Evolutionary conservation across 2,797 vertebrate species (phyloP).

Genomic region (Acrossocheilus fasciatus): DNA sequence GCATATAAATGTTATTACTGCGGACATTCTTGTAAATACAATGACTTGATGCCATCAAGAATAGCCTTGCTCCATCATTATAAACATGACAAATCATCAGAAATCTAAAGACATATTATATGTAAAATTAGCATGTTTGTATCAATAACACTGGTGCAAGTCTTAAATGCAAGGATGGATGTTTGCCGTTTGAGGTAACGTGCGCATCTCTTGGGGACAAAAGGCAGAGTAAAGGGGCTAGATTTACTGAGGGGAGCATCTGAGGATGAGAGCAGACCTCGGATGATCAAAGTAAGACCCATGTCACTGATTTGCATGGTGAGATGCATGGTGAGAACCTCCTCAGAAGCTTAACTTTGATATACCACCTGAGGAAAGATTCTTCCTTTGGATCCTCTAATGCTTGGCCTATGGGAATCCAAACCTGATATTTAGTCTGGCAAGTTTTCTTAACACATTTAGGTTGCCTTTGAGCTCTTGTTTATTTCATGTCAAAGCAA

Average conservation of each 20-base stretch:
- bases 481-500: slow-evolving; percentile 35
- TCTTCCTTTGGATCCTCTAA: slow-evolving; percentile 27
- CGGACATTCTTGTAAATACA: background rate
- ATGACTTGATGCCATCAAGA: background rate
- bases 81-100: background rate
- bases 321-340: slow-evolving; percentile 34
- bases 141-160: background rate
- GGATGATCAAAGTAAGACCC: slow-evolving; percentile 46
- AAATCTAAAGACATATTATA: background rate
- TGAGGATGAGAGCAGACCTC: slow-evolving; percentile 24
- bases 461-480: slow-evolving; percentile 41
- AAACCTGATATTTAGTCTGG: slow-evolving; percentile 29
- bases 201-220: slow-evolving; percentile 26
- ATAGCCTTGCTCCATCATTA: background rate
- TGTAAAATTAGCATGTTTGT: background rate
- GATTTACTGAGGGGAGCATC: slow-evolving; percentile 13
- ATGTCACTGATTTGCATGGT: slow-evolving; percentile 51
- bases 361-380: slow-evolving; percentile 44
- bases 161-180: background rate
- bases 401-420: background rate
- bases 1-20: background rate
- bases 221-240: slow-evolving; percentile 15
- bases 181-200: background rate
- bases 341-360: slow-evolving; percentile 41
- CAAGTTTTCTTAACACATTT: slow-evolving; percentile 41